Evolutionary conservation across 2,797 vertebrate genomes (phyloP).

Genomic region (Aldrovandia affinis): DNA sequence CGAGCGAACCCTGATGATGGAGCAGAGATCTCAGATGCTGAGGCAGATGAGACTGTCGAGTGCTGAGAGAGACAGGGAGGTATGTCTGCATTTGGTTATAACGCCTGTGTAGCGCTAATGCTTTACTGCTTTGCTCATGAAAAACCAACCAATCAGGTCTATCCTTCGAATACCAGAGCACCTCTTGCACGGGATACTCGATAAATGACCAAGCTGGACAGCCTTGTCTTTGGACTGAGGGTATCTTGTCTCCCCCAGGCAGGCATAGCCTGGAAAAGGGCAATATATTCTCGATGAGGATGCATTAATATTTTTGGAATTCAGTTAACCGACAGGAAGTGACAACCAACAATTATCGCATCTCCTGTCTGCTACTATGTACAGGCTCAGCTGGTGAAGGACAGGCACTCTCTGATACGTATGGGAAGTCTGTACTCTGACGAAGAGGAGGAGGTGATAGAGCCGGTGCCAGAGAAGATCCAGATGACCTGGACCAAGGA

Average conservation of each 20-base stretch:
- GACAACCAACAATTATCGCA: background rate
- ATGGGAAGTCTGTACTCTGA: slow-evolving; percentile 93
- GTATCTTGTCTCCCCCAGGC: background rate
- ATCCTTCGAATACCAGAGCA: background rate
- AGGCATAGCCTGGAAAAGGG: background rate
- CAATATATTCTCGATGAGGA: too few species aligned
- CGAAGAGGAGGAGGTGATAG: slow-evolving; percentile 90
- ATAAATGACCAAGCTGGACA: background rate
- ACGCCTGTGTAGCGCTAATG: background rate
- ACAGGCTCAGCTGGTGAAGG: slow-evolving; percentile 94
- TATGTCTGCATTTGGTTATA: slow-evolving; percentile 52
- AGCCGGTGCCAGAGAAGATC: slow-evolving; percentile 82
- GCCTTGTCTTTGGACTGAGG: background rate
- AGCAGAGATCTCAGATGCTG: slow-evolving; percentile 97
- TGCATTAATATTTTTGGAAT: background rate
- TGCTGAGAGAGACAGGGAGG: slow-evolving; percentile 91
- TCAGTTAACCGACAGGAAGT: background rate
- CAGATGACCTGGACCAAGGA: slow-evolving; percentile 98
- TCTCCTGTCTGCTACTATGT: background rate
- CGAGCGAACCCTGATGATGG: slow-evolving; percentile 98
- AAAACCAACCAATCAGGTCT: background rate
- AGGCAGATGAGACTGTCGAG: slow-evolving; percentile 95
- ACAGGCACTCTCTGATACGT: slow-evolving; percentile 91
- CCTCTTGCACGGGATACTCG: background rate
- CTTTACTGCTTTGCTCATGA: background rate